Evolutionary conservation across 2,113 vertebrate genomes (phyloP), one percentile per base, ranked within the genome.

Genomic region (Azemiops feae): DNA sequence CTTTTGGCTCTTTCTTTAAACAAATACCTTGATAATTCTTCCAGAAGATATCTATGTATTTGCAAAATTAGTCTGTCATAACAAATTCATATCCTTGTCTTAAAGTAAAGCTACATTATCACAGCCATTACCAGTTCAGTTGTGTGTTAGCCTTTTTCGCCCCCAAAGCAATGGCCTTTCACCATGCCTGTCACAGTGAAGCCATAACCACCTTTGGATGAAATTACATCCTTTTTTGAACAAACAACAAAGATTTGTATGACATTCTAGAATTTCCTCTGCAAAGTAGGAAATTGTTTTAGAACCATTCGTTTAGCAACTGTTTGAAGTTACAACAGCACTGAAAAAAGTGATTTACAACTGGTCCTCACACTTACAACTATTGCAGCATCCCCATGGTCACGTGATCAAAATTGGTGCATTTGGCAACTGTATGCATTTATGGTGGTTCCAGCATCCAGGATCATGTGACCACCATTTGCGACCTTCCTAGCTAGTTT

Each of bases 91-190:
- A n/a, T n/a, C n/a, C n/a, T n/a, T n/a, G n/a, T n/a, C n/a, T n/a
- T n/a, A n/a, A n/a, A n/a, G n/a, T 92, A 90, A 95, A 91, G 92
- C 94, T 95, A 88, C 69, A 93, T 96, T 97, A 96, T 91, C 92
- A 54, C 93, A 92, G 95, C 91, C 74, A 96, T 96, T 97, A 93
- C 93, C 88, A 96, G 94, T 96, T 96, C 95, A 93, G 91, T 81
- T 92, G 93, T 94, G 91, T 94, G 58, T 95, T 96, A 6, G 3
- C 27, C 27, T 54, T 34, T 90, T 16, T 52, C 12, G 0, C 9
- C 69, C 22, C 92, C 90, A 88, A 95, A 96, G 93, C 94, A 97
- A 96, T 96, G 95, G 94, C 92, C 95, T 96, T 96, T 95, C 95
- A 96, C 96, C 90, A 92, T 85, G 93, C 81, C 92, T 93, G 11